Percentiles rank a stretch among this genome's conserved stretches.
Conservation (phyloP, 2,888 invertebrate genomes). For the Polydrusus pterygomalis region DNA sequence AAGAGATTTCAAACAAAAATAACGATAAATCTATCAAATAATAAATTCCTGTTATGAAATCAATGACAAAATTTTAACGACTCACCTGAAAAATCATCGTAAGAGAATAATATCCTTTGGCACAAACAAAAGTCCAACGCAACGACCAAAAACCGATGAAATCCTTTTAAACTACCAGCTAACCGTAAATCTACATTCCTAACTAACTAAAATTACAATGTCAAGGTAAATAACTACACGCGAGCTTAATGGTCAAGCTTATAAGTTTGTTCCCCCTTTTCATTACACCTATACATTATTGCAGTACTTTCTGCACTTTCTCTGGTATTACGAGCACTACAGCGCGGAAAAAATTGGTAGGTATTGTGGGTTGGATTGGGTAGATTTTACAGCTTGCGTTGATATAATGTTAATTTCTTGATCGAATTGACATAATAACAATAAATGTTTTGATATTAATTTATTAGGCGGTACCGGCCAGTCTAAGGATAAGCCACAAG, state of each 20-base stretch:
- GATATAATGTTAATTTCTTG: not conserved
- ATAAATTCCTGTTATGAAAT: no score
- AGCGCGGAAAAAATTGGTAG: constrained; percentile 30
- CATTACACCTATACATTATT: constrained; percentile 33
- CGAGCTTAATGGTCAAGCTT: constrained; percentile 47
- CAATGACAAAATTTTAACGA: not conserved
- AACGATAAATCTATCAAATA: no score
- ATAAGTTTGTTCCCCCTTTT: constrained; percentile 53
- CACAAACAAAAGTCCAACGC: constrained; percentile 19
- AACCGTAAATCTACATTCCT: constrained; percentile 46
- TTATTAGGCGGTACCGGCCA: no score
- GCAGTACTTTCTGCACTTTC: constrained; percentile 51
- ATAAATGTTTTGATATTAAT: no score
- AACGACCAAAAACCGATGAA: constrained; percentile 29
- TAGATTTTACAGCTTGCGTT: not conserved
- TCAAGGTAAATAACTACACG: constrained; percentile 52
- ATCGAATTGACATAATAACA: no score
- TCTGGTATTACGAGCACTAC: constrained; percentile 31
- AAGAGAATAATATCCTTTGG: constrained; percentile 1
- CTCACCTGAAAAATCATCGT: constrained; percentile 43
- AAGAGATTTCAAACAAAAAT: no score
- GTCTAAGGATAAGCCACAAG: no score
- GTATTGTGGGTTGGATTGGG: not conserved
- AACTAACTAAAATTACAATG: constrained; percentile 45
- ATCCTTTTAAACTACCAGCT: constrained; percentile 8